Base-by-base conservation (phyloP, 2,797 vertebrate genomes). In the Pagetopsis macropterus region DNA sequence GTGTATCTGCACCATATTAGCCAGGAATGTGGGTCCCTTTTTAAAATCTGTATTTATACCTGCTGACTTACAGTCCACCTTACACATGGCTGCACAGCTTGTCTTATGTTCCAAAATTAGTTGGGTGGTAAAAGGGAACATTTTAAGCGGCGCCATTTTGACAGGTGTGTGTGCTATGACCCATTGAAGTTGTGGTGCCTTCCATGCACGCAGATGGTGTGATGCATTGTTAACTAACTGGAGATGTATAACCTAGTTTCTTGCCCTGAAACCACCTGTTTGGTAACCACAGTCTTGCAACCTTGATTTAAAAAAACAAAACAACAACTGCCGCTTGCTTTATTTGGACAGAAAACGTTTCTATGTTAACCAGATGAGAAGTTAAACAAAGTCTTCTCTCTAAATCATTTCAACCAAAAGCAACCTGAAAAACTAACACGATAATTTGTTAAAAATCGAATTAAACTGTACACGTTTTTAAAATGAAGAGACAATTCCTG, bases 21-120 rank as follows among this genome's bases (percentile, higher is more conserved):
- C 44, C 63, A 41, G 19, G 19, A 51, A 44, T 23, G 46, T 21
- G 40, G 65, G 58, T 68, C 68, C 59, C 50, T 84, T 19, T 44
- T 37, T 37, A 84, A 66, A 66, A 59, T 77, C 70, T 85, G 49
- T 68, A 75, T 81, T 76, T 81, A 65, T 76, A 65, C 56, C 17
- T 69, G 71, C 58, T 15, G 54, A 60, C n/a, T 65, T 59, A 9
- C 16, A 65, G 50, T 57, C 70, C 72, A 37, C 55, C 19, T 49
- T 58, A 76, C 48, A 51, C 60, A 57, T n/a, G 49, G 60, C 21
- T 31, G 46, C 74, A 51, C 52, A 63, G 46, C 61, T 71, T 59
- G 37, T 79, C 43, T 58, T 16, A 2, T 72, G 45, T 54, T 33
- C 13, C 58, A 44, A 75, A 59, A 64, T 27, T 1, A 37, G 5